These are phyloP conservation scores for Danaus chrysippus DNA, from an alignment of 2,888 invertebrate genomes.

Conservation along the genomic window DNA sequence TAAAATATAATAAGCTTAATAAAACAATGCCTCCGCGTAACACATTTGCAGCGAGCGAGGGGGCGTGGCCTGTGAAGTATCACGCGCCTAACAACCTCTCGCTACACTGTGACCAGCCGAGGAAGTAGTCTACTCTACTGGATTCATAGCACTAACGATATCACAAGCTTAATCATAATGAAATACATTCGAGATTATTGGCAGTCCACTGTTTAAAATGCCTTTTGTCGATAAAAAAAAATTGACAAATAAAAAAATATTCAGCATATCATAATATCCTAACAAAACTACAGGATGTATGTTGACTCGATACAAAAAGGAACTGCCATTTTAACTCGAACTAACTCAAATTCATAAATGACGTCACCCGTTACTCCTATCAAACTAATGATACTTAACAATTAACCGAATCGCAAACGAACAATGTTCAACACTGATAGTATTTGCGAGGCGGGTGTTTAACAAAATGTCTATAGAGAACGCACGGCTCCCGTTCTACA, in stretches of 20 bases:
- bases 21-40: slow-evolving; percentile 45
- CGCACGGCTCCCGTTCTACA: slow-evolving; percentile 60
- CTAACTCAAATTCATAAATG: slow-evolving; percentile 77
- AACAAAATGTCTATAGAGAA: slow-evolving; percentile 50
- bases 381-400: slow-evolving; percentile 71
- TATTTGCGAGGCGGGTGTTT: slow-evolving; percentile 48
- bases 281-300: neutral
- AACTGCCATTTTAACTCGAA: slow-evolving; percentile 66
- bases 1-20: slow-evolving; percentile 38
- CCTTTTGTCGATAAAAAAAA: slow-evolving; percentile 35
- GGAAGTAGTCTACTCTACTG: slow-evolving; percentile 66
- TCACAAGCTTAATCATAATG: slow-evolving; percentile 48
- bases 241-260: slow-evolving; percentile 9
- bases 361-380: slow-evolving; percentile 67
- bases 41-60: slow-evolving; percentile 58
- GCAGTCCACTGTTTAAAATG: slow-evolving; percentile 48
- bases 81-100: slow-evolving; percentile 37
- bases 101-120: slow-evolving; percentile 67
- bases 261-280: neutral
- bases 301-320: slow-evolving; percentile 23
- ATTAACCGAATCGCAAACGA: slow-evolving; percentile 52
- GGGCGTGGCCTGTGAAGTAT: slow-evolving; percentile 26
- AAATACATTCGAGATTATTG: slow-evolving; percentile 62
- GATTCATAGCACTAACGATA: slow-evolving; percentile 59
- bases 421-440: slow-evolving; percentile 34